These are phyloP conservation scores for Tricholauxania praeusta DNA, from an alignment of 2,888 invertebrate species.

Conservation along the genomic window DNA sequence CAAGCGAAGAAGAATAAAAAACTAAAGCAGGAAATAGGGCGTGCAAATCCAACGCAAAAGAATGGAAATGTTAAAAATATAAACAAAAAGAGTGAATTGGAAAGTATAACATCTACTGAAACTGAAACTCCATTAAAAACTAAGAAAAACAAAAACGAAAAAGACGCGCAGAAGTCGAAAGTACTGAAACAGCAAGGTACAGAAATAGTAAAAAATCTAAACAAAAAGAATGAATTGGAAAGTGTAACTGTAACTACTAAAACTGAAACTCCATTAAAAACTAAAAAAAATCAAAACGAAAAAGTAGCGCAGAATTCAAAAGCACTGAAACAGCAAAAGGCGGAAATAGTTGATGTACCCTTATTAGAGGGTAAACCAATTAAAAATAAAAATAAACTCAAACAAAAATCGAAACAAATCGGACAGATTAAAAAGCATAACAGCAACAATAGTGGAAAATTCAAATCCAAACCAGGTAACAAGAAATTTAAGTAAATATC, in stretches of 20 bases:
- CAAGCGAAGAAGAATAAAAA: slow-evolving; percentile 8
- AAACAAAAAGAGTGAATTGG: slow-evolving; percentile 39
- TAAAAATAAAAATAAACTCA: slow-evolving; percentile 56
- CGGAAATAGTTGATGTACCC: background rate
- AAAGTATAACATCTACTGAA: slow-evolving; percentile 34
- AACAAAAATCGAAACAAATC: slow-evolving; percentile 58
- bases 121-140: slow-evolving; percentile 44
- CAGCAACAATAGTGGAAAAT: slow-evolving; percentile 37
- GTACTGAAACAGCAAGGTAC: background rate
- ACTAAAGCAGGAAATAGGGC: slow-evolving; percentile 10
- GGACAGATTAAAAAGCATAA: slow-evolving; percentile 60
- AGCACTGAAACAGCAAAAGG: background rate
- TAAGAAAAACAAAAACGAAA: background rate
- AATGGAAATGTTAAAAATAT: slow-evolving; percentile 18
- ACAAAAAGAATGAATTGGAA: slow-evolving; percentile 30
- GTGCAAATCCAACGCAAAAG: background rate
- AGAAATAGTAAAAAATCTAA: background rate
- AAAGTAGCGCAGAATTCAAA: background rate
- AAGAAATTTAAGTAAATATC: slow-evolving; percentile 24
- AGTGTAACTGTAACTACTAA: slow-evolving; percentile 37
- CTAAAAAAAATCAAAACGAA: background rate
- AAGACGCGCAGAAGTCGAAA: background rate
- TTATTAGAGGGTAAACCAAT: slow-evolving; percentile 59
- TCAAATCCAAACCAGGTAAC: slow-evolving; percentile 39
- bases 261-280: slow-evolving; percentile 44